Conservation (phyloP, 2,113 vertebrate genomes). For the Perca fluviatilis region DNA sequence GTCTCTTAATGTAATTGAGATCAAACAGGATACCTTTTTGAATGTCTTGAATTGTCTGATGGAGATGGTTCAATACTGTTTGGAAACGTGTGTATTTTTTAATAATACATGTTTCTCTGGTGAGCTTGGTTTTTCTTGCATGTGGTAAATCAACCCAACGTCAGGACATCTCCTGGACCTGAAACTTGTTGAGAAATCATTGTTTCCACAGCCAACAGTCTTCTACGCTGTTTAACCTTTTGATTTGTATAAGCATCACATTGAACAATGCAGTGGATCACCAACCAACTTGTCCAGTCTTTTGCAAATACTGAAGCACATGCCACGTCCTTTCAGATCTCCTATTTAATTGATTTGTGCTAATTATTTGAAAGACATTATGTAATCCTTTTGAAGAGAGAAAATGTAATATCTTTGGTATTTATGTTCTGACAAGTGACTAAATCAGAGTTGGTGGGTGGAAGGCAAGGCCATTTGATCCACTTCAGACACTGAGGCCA, state of each 20-base stretch:
- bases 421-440: constrained; percentile 58
- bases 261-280: constrained; percentile 55
- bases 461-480: constrained; percentile 55
- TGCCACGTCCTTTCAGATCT: constrained; percentile 45
- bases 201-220: constrained; percentile 46
- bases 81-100: constrained; percentile 63
- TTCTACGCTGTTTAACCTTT: constrained; percentile 45
- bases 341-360: constrained; percentile 58
- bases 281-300: constrained; percentile 53
- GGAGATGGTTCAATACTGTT: constrained; percentile 64
- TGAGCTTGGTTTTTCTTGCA: constrained; percentile 70
- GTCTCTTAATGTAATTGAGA: constrained; percentile 69
- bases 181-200: constrained; percentile 51
- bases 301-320: constrained; percentile 74
- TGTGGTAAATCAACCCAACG: constrained; percentile 59
- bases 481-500: constrained; percentile 55
- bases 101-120: constrained; percentile 57
- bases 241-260: constrained; percentile 44
- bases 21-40: constrained; percentile 70
- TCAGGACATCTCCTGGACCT: constrained; percentile 50
- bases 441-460: constrained; percentile 47
- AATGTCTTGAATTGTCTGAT: constrained; percentile 72
- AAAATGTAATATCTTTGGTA: constrained; percentile 62
- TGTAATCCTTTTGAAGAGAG: constrained; percentile 64
- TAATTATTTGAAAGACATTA: constrained; percentile 47